Conservation (phyloP, 2,797 vertebrate genomes). For the Podargus strigoides region DNA sequence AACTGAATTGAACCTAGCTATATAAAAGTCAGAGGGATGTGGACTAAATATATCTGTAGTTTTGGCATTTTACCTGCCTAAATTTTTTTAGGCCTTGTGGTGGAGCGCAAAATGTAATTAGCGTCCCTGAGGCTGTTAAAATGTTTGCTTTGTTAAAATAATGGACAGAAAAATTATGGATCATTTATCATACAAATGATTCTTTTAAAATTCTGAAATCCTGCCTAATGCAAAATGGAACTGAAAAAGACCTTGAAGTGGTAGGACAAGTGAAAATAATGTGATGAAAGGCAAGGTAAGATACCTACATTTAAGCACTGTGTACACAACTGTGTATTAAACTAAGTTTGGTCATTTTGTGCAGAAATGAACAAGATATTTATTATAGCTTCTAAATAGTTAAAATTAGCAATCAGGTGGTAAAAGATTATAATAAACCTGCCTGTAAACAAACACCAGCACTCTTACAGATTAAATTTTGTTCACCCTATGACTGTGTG, state of each 20-base stretch:
- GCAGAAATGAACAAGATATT: not conserved
- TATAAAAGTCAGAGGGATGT: not conserved
- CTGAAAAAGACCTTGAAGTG: not conserved
- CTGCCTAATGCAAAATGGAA: not conserved
- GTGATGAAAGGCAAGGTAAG: not conserved
- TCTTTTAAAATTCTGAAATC: not conserved
- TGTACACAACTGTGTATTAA: not conserved
- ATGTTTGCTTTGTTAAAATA: not conserved
- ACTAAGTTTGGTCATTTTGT: not conserved
- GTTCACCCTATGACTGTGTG: not conserved
- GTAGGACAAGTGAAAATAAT: not conserved
- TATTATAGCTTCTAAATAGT: not conserved
- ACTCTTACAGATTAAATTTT: not conserved
- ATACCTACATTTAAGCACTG: fast-evolving
- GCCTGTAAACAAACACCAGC: not conserved
- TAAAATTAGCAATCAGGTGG: not conserved
- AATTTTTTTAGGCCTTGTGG: not conserved
- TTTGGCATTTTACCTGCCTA: not conserved
- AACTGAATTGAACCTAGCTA: not conserved
- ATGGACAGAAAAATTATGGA: not conserved
- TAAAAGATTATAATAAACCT: not conserved
- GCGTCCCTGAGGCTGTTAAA: not conserved
- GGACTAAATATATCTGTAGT: not conserved
- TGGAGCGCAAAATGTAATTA: not conserved
- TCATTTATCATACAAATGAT: not conserved